Evolutionary conservation across 2,888 invertebrate genomes (phyloP).

Genomic region (Formica aserva): DNA sequence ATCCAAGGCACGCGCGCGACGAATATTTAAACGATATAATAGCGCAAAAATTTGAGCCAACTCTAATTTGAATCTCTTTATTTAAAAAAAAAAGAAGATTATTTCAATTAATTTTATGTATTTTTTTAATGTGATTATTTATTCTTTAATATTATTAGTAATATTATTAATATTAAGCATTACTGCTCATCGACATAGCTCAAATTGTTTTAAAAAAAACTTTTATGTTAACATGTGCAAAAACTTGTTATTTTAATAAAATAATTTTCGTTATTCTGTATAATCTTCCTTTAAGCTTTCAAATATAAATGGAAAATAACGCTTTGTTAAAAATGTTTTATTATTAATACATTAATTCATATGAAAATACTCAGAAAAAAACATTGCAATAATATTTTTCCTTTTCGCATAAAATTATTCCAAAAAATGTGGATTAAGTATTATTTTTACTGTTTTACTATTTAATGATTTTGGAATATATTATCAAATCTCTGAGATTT

Average conservation of each 20-base stretch:
- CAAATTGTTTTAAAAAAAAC: not conserved
- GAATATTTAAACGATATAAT: not conserved
- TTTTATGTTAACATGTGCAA: not conserved
- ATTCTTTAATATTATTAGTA: not conserved
- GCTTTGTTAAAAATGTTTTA: not conserved
- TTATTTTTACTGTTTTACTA: not conserved
- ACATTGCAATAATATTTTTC: not conserved
- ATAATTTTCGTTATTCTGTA: not conserved
- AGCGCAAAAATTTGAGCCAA: not conserved
- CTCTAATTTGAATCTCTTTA: not conserved
- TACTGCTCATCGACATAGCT: not conserved
- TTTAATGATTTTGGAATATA: not conserved
- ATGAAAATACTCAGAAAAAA: not conserved
- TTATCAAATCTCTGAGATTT: too few species aligned
- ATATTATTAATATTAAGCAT: not conserved
- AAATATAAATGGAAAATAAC: not conserved
- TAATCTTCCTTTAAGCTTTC: not conserved
- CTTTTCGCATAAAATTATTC: not conserved
- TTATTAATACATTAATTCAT: not conserved
- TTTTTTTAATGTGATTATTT: not conserved
- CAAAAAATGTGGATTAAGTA: not conserved
- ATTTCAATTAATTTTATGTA: not conserved
- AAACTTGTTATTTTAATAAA: not conserved
- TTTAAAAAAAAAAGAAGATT: not conserved
- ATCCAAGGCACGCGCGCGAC: not conserved